These are phyloP conservation scores for Aulostomus chinensis DNA, from an alignment of 2,797 vertebrate genomes.

Conservation along the genomic window DNA sequence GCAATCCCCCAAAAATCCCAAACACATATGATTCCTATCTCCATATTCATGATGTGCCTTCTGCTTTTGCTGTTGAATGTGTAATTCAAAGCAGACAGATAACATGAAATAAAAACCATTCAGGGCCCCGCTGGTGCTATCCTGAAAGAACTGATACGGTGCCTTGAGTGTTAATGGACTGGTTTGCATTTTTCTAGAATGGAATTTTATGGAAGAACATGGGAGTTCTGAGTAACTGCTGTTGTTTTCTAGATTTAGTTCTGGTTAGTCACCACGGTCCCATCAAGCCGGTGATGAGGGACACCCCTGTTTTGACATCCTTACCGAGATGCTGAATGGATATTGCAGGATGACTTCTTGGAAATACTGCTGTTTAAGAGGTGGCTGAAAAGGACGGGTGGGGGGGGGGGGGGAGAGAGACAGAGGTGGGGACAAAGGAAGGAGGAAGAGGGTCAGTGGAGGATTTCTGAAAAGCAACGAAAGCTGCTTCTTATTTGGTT, in stretches of 20 bases:
- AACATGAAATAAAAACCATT: constrained; percentile 17
- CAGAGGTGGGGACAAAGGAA: constrained; percentile 18
- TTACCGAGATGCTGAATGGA: constrained; percentile 54
- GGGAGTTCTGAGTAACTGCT: constrained; percentile 38
- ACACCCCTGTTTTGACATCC: constrained; percentile 46
- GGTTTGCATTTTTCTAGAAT: neutral
- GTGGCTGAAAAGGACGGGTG: constrained; percentile 26
- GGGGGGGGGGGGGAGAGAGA: constrained; percentile 23
- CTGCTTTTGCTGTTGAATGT: constrained; percentile 31
- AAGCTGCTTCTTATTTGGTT: constrained; percentile 25
- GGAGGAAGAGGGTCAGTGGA: constrained; percentile 34
- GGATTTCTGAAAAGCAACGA: constrained; percentile 41
- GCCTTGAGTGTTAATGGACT: constrained; percentile 11
- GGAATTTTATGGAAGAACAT: too few relatives aligned
- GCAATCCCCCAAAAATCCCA: constrained; percentile 52
- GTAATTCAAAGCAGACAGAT: constrained; percentile 52
- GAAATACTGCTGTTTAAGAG: constrained; percentile 55
- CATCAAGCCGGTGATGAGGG: constrained; percentile 35
- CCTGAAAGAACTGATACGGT: constrained; percentile 1
- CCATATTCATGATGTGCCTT: constrained; percentile 31
- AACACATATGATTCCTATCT: constrained; percentile 53
- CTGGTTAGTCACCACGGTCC: constrained; percentile 8
- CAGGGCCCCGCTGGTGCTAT: constrained; percentile 6
- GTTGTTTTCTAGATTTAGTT: constrained; percentile 19
- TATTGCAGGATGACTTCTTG: constrained; percentile 67